Conservation (phyloP, 2,113 vertebrate species). For the Aegithalos caudatus region DNA sequence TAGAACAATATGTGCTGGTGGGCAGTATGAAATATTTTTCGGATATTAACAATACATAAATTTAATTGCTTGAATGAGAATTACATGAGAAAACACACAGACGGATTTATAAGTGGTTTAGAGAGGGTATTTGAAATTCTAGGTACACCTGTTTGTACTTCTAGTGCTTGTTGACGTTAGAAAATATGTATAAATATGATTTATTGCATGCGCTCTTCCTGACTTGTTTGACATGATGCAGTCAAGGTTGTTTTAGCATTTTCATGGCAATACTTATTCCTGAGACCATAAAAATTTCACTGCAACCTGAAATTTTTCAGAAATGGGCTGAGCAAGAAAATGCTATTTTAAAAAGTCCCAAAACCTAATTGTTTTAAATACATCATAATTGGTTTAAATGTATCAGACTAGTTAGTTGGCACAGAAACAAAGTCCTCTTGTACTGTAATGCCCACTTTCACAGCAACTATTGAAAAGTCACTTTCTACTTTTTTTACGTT, state of each 20-base stretch:
- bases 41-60: constrained; percentile 5
- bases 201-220: background rate
- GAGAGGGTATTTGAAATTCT: background rate
- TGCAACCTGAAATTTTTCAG: constrained; percentile 18
- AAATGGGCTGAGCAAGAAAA: background rate
- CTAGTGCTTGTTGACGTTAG: background rate
- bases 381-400: background rate
- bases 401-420: background rate
- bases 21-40: constrained; percentile 19
- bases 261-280: constrained; percentile 38
- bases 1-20: background rate
- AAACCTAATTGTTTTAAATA: background rate
- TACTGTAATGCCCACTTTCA: background rate
- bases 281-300: constrained; percentile 13
- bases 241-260: constrained; percentile 29
- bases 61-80: constrained; percentile 3
- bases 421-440: background rate
- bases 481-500: background rate
- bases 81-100: constrained; percentile 8
- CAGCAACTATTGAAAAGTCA: background rate
- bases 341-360: background rate
- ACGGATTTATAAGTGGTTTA: background rate
- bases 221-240: constrained; percentile 1
- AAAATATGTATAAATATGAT: constrained; percentile 22
- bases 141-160: background rate